These are phyloP conservation scores for Falcunculus frontatus DNA, from an alignment of 2,113 vertebrate genomes.

Conservation along the genomic window DNA sequence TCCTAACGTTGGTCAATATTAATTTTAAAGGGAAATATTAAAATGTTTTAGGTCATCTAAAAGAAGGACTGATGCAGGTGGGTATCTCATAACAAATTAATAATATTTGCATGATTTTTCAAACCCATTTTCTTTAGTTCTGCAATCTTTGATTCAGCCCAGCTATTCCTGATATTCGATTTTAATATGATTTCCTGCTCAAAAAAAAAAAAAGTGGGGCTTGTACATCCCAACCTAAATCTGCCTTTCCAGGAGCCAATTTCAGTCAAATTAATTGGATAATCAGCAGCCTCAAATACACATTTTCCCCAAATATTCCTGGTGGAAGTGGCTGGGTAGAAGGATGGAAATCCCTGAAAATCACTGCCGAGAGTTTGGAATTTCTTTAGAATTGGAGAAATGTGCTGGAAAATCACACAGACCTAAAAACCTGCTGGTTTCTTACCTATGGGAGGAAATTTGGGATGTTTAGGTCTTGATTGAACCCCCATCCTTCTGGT, in stretches of 20 bases:
- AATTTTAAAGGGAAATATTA: background rate
- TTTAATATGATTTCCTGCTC: background rate
- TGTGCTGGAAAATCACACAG: accelerated
- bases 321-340: background rate
- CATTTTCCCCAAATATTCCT: background rate
- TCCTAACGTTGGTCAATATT: background rate
- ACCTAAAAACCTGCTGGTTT: accelerated
- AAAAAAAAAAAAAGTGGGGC: background rate
- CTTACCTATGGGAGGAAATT: accelerated
- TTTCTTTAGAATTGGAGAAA: background rate
- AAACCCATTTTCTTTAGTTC: background rate
- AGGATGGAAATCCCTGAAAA: background rate
- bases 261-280: background rate
- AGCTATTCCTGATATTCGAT: background rate
- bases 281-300: background rate
- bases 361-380: too few species aligned
- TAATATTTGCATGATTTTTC: background rate
- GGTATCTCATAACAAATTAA: background rate
- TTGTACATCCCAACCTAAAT: background rate
- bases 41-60: background rate
- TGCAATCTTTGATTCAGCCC: background rate
- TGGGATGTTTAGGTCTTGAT: too few species aligned
- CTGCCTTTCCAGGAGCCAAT: background rate
- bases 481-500: background rate
- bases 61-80: background rate